Base-by-base conservation (phyloP, 2,797 vertebrate species). In the Hylomyscus alleni region DNA sequence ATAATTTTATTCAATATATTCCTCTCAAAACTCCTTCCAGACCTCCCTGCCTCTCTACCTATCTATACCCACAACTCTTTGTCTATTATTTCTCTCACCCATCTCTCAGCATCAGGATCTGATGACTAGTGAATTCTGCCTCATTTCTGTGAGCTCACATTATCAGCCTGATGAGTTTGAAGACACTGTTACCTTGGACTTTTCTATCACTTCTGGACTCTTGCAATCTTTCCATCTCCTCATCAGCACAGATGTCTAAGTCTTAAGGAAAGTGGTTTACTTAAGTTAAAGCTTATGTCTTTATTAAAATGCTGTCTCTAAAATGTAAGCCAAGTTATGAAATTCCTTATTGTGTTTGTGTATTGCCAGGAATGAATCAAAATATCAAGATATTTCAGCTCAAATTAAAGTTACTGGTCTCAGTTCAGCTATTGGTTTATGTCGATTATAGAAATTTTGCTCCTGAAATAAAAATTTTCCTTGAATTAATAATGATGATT, bases 271-370 rank as follows among this genome's bases (percentile, higher is more conserved):
- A 40, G 56, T 37, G 24, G 3, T 47, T 83, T 44, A 17, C 3
- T 44, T 29, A 58, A 26, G 54, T 56, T 58, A 31, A 31, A 58
- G 20, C 37, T 44, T 62, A 60, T 44, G 62, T 62, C 26, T 62
- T 29, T 83, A 44, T 83, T 62, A 60, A 91, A 96, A 96, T 94
- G 80, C 88, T 95, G 69, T 90, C n/a, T 58, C 22, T 83, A 95
- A 95, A 89, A 54, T 80, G 56, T 86, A 96, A 97, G 94, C 94
- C 37, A 97, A 98, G 91, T 84, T 3, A 65, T 91, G 91, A 98
- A 97, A 84, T 93, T 75, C 40, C 91, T 94, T 93, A 78, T 47
- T 95, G 72, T 37, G 89, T 81, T 44, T 91, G 87, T 93, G 62
- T 94, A 60, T 75, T 40, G 3, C 7, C 24, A 88, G 3, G 10